Evolutionary conservation across 2,113 vertebrate species (phyloP).

Genomic region (Rissa tridactyla): DNA sequence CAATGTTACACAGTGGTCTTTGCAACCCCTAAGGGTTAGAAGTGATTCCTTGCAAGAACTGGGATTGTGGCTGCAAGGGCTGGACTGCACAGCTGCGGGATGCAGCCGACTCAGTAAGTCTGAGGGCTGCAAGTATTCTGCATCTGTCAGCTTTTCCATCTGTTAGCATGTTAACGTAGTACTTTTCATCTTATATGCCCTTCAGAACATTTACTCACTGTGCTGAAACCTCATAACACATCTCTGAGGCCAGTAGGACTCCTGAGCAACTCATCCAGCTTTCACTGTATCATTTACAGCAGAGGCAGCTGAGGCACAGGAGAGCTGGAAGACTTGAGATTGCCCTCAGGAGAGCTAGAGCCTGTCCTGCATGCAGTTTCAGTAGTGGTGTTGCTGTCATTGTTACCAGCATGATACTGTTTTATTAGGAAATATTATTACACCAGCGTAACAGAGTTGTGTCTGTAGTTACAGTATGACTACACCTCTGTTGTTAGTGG

Average conservation of each 20-base stretch:
- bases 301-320: neutral
- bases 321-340: neutral
- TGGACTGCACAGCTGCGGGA: neutral
- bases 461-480: neutral
- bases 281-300: neutral
- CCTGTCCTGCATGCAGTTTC: neutral
- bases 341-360: neutral
- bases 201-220: neutral
- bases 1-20: neutral
- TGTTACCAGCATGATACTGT: too few species aligned
- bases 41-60: neutral
- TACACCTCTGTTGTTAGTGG: neutral
- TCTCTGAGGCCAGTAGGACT: neutral
- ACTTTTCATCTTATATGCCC: neutral
- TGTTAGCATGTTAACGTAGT: neutral
- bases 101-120: neutral
- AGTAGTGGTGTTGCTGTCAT: neutral
- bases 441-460: neutral
- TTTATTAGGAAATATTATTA: neutral
- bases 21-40: neutral
- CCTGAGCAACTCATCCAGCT: neutral
- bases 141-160: neutral
- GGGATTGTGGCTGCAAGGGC: neutral
- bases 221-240: neutral
- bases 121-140: neutral